Conservation (phyloP, 2,113 vertebrate species). For the Gymnarchus niloticus region DNA sequence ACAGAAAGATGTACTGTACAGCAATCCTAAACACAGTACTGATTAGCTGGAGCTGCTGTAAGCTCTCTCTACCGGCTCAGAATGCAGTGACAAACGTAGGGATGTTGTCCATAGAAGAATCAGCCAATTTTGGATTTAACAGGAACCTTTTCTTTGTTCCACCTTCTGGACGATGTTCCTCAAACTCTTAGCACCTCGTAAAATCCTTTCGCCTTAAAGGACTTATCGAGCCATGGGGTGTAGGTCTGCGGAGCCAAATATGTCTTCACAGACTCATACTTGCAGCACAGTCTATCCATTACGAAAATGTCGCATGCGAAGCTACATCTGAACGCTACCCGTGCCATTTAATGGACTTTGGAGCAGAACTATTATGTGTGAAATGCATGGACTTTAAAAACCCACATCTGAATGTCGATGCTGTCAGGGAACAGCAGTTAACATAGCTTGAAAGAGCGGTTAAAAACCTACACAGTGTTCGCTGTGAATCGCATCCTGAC, state of each 20-base stretch:
- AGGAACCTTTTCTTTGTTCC: background rate
- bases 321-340: background rate
- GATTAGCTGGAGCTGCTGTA: background rate
- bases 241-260: background rate
- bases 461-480: slow-evolving; percentile 1
- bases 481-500: background rate
- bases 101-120: background rate
- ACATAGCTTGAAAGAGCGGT: background rate
- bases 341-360: background rate
- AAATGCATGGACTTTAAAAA: slow-evolving; percentile 6
- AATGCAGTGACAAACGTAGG: background rate
- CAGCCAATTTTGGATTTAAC: background rate
- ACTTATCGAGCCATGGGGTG: background rate
- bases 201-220: background rate
- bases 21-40: background rate
- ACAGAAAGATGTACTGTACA: background rate
- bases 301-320: background rate
- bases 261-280: background rate
- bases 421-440: slow-evolving; percentile 7
- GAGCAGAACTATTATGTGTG: slow-evolving; percentile 10
- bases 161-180: background rate
- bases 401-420: slow-evolving; percentile 21
- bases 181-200: background rate
- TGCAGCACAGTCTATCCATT: background rate
- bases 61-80: background rate